A percentile compares a stretch with the other conserved stretches of the same genome.
phyloP scores from a whole-genome alignment of 2,797 vertebrate genomes.

The Siniperca undulata region DNA sequence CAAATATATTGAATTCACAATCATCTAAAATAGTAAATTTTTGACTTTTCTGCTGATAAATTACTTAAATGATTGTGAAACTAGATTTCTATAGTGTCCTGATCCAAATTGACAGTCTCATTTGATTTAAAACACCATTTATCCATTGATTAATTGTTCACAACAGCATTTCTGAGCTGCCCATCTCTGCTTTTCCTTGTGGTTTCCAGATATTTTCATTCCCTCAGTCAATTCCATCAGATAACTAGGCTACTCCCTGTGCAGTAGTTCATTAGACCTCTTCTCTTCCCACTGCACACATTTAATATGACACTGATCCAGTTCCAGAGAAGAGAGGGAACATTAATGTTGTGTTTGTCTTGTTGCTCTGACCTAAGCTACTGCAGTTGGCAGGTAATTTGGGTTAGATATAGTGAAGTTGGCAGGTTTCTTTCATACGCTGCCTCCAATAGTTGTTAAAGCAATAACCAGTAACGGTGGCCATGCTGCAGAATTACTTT shows the following conservation, averaged over 20 bases:
- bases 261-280: constrained; percentile 32
- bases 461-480: no score
- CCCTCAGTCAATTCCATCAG: constrained; percentile 5
- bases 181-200: background rate
- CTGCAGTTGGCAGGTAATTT: background rate
- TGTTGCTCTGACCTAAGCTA: background rate
- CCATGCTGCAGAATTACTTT: no score
- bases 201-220: background rate
- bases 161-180: background rate
- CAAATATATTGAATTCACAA: background rate
- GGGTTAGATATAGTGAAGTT: background rate
- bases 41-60: background rate
- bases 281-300: constrained; percentile 20
- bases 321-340: constrained; percentile 22
- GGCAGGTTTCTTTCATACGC: background rate
- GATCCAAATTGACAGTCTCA: background rate
- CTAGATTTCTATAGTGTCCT: background rate
- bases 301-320: constrained; percentile 46
- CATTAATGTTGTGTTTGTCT: constrained; percentile 23
- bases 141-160: background rate
- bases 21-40: background rate
- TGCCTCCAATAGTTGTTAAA: background rate
- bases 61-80: background rate
- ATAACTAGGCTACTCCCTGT: constrained; percentile 42
- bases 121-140: constrained; percentile 2